Conservation (phyloP, 2,888 invertebrate genomes). For the Protonemura montana region DNA sequence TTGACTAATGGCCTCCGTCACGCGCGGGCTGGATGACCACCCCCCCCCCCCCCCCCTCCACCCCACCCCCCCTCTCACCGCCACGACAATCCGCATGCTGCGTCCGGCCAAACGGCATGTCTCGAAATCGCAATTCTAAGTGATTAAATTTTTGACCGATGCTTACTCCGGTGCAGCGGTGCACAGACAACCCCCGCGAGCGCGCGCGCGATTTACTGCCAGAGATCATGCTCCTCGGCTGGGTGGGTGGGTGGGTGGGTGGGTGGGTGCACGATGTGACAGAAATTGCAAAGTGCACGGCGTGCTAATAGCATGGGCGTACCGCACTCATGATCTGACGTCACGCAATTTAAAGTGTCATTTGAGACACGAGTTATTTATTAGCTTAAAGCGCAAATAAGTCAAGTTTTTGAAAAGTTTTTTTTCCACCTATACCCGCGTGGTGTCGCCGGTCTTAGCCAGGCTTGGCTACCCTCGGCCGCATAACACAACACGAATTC, state of each 20-base stretch:
- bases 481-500: too few species aligned
- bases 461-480: too few species aligned
- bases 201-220: neutral
- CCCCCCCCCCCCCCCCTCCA: slow-evolving; percentile 17
- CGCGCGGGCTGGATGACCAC: slow-evolving; percentile 31
- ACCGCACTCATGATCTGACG: neutral
- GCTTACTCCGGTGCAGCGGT: neutral
- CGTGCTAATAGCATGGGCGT: neutral
- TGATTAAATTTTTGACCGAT: slow-evolving; percentile 38
- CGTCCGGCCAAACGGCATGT: neutral
- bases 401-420: neutral
- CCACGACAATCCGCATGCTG: neutral
- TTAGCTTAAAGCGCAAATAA: slow-evolving; percentile 2
- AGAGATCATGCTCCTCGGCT: neutral
- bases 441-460: neutral
- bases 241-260: neutral
- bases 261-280: neutral
- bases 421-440: neutral
- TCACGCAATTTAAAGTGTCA: neutral
- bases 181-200: neutral
- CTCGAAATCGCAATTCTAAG: slow-evolving; percentile 27
- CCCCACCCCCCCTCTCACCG: too few species aligned
- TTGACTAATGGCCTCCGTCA: slow-evolving; percentile 47
- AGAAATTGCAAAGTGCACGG: neutral
- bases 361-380: neutral